phyloP scores from a whole-genome alignment of 2,113 vertebrate genomes.

The Lipophrys pholis region DNA sequence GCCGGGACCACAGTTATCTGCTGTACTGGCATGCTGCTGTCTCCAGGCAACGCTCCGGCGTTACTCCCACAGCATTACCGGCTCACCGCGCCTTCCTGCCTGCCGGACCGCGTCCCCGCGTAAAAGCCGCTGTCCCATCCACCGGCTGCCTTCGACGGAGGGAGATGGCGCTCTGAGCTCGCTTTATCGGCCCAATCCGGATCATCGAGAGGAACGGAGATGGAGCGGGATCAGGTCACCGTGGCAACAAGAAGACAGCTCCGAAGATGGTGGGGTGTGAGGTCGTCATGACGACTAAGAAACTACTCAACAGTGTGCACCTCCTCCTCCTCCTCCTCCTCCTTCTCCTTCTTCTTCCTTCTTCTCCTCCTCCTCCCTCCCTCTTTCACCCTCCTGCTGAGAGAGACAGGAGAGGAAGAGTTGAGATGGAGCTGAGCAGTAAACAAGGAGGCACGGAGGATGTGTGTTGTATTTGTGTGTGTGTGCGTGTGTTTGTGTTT shows the following conservation, averaged over 20 bases:
- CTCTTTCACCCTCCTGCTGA: conserved; percentile 44
- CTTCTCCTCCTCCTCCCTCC: conserved; percentile 4
- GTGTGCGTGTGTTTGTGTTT: conserved; percentile 9
- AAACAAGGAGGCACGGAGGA: conserved; percentile 37
- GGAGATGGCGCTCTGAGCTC: not conserved
- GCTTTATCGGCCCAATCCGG: conserved; percentile 31
- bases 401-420: conserved; percentile 41
- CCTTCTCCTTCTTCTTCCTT: too few relatives aligned
- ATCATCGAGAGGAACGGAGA: conserved; percentile 42
- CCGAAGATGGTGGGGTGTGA: conserved; percentile 65
- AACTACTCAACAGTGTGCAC: conserved; percentile 58
- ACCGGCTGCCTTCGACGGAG: not conserved
- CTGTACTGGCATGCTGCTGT: conserved; percentile 90
- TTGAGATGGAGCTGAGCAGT: conserved; percentile 49
- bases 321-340: conserved; percentile 10
- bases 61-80: conserved; percentile 62
- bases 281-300: conserved; percentile 73
- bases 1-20: conserved; percentile 93
- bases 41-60: conserved; percentile 60
- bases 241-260: conserved; percentile 71
- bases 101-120: conserved; percentile 7
- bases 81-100: conserved; percentile 25
- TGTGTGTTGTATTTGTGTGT: conserved; percentile 5
- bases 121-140: conserved; percentile 27
- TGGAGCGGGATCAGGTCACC: conserved; percentile 68